phyloP scores from a whole-genome alignment of 2,888 invertebrate species.

The Eupithecia subfuscata region DNA sequence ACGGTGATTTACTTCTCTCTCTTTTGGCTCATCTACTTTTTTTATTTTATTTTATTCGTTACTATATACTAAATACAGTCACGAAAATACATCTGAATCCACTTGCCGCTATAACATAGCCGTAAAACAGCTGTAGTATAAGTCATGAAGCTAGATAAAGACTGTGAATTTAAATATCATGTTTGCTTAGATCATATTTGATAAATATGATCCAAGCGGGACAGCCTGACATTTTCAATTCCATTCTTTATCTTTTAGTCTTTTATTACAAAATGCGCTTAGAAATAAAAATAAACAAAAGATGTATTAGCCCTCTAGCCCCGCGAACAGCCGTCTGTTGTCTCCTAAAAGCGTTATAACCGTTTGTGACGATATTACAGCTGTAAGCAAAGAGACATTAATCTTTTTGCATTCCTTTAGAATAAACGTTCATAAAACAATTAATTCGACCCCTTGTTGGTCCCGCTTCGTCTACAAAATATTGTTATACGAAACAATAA shows the following conservation, averaged over 20 bases:
- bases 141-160: not conserved
- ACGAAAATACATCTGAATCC: not conserved
- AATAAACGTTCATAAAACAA: constrained; percentile 47
- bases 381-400: constrained; percentile 42
- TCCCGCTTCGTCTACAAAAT: constrained; percentile 70
- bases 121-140: not conserved
- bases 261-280: not conserved
- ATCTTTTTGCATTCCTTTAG: constrained; percentile 44
- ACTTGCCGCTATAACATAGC: not conserved
- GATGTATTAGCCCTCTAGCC: not conserved
- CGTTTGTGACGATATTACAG: constrained; percentile 33
- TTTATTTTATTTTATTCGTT: not conserved
- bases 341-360: constrained; percentile 26
- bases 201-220: not conserved
- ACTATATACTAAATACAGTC: not conserved
- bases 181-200: not conserved
- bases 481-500: constrained; percentile 48
- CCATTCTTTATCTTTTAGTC: too few relatives aligned
- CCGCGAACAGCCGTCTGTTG: not conserved
- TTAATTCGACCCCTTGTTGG: constrained; percentile 64
- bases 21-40: too few relatives aligned
- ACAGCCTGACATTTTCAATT: not conserved
- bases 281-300: not conserved
- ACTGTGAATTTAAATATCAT: not conserved
- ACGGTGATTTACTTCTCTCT: too few relatives aligned